A percentile compares a stretch with the other conserved stretches of the same genome.
Evolutionary conservation across 2,113 vertebrate species (phyloP).

Genomic region (Chaetops frenatus): DNA sequence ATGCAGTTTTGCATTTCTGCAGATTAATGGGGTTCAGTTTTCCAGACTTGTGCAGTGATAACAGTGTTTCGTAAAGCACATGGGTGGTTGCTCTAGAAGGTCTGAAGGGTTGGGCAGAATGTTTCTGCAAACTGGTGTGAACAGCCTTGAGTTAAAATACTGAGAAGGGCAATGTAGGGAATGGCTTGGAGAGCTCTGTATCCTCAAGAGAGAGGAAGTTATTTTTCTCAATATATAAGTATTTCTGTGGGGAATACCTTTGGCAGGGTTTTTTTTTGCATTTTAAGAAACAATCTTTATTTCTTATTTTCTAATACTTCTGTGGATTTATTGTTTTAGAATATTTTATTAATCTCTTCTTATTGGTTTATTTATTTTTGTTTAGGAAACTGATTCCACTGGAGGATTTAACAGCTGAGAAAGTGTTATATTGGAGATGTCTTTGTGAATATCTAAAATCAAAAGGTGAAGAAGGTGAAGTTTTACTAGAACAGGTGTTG

Average conservation of each 20-base stretch:
- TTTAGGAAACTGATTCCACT: slow-evolving; percentile 84
- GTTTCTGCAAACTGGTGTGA: not conserved
- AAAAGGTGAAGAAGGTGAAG: slow-evolving; percentile 87
- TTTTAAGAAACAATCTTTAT: not conserved
- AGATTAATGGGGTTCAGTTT: not conserved
- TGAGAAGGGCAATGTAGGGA: not conserved
- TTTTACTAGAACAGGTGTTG: slow-evolving; percentile 83
- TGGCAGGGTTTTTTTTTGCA: not conserved
- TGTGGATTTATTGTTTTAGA: not conserved
- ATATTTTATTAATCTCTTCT: not conserved
- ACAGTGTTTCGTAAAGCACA: not conserved
- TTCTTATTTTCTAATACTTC: not conserved
- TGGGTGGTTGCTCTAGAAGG: not conserved
- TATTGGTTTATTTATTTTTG: not conserved
- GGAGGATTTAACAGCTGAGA: slow-evolving; percentile 85
- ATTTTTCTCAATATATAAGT: not conserved
- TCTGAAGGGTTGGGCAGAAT: not conserved
- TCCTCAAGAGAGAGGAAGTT: not conserved
- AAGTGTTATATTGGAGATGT: slow-evolving; percentile 85
- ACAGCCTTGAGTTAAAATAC: not conserved
- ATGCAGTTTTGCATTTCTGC: not conserved
- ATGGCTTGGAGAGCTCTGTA: not conserved
- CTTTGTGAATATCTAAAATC: slow-evolving; percentile 88
- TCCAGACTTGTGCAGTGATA: not conserved
- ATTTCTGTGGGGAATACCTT: not conserved